Evolutionary conservation across 2,888 invertebrate genomes (phyloP), one percentile per base, ranked within the genome.

Genomic region (Shargacucullia verbasci): DNA sequence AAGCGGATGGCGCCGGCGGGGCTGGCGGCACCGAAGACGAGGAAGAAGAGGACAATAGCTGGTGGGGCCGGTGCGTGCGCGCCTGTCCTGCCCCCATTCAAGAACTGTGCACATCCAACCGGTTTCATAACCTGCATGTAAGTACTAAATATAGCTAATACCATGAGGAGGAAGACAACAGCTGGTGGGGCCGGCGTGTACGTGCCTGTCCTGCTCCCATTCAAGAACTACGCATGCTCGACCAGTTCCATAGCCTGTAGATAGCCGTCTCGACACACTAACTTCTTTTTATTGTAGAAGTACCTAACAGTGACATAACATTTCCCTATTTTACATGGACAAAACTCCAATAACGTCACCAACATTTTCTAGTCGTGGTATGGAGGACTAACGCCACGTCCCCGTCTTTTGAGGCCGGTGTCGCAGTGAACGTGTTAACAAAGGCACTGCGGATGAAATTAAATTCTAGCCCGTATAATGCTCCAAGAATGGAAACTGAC

Each of bases 41-140:
- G 3, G 81, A 78, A 14, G 76, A 74, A 9, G 75, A 77, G 9
- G 64, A 78, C 6, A 83, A 70, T 37, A 86, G 88, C 63, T 94
- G 94, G 70, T 91, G 90, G 82, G 82, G 86, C 34, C 82, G 86
- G 14, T 94, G 92, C 77, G 83, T 93, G 80, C 86, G 86, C 81
- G 83, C 86, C 12, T 80, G 95, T 55, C 95, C 95, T 47, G 85
- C 90, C 55, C 91, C 95, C 29, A 80, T 95, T 49, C 91, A 94
- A 60, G 91, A 94, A 45, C 87, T 97, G 27, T 97, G 96, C 84
- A 95, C 95, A 46, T 96, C 97, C 31, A 97, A 97, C 87, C 95
- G 97, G 80, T 98, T 98, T 91, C 95, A 95, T 80, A 97, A 98
- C 88, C 93, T 96, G 44, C 97, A 97, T 93, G 97, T 97, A 88